Evolutionary conservation across 2,113 vertebrate genomes (phyloP), one percentile per base, ranked within the genome.

Genomic region (Cygnus buccinator): DNA sequence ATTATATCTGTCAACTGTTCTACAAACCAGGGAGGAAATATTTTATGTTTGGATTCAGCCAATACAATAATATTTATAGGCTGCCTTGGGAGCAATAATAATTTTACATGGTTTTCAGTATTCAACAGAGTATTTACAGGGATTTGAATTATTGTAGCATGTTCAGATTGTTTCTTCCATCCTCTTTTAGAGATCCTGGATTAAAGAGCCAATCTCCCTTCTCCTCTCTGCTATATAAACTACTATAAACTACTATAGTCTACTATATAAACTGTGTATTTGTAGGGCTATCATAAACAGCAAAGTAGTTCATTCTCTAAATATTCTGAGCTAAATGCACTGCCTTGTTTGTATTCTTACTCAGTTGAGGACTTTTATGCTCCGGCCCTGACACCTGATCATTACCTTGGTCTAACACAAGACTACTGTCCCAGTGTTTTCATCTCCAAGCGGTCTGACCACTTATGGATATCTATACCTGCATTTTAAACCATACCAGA

Each of bases 51-150:
- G 58, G 48, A 93, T 76, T 91, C 84, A 91, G 70, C 58, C 89
- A 94, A 89, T 67, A 80, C 31, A 87, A 88, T 66, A 87, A 79
- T 89, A 94, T 94, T 93, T 94, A 85, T 74, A 91, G 87, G 41
- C 63, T 94, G 81, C 67, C 84, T 92, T 21, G 11, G 80, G 81
- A 94, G 41, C 71, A 89, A 87, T 77, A 94, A 94, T 94, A 95
- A 87, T 93, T 96, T 96, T 93, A 87, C 77, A 92, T 39, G 84
- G 81, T 84, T 96, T 94, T 91, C 87, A 91, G 75, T 76, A 95
- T 86, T 93, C 87, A 93, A 28, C 67, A 85, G 50, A 72, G 67
- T 73, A 90, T 95, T 95, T 95, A 91, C 58, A 83, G 70, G 62
- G 83, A 87, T 91, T 94, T 94, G 84, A 95, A 84, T 92, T 80